phyloP scores from a whole-genome alignment of 2,888 invertebrate genomes.

The Thysanoteuthis rhombus region DNA sequence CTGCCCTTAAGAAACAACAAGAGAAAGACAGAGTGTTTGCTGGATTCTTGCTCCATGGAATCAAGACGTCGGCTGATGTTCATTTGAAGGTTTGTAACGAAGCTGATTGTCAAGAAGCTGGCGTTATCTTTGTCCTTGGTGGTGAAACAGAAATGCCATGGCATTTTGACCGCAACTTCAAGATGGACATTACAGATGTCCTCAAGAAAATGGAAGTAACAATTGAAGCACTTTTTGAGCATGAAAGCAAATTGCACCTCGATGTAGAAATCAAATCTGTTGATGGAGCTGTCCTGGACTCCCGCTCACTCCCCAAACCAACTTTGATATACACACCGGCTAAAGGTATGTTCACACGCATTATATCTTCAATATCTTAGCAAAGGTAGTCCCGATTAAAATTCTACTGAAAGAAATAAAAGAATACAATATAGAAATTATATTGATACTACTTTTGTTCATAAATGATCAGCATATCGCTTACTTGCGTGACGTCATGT shows the following conservation, averaged over 20 bases:
- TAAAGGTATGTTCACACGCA: conserved; percentile 35
- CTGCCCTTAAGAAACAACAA: neutral
- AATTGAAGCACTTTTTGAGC: conserved; percentile 35
- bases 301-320: neutral
- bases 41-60: conserved; percentile 29
- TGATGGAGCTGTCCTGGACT: conserved; percentile 28
- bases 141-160: conserved; percentile 42
- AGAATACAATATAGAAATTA: no score
- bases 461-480: no score
- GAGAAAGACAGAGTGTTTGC: conserved; percentile 29
- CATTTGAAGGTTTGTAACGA: conserved; percentile 28
- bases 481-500: no score
- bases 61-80: conserved; percentile 33
- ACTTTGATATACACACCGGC: conserved; percentile 34
- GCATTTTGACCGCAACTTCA: conserved; percentile 40
- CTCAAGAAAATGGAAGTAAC: conserved; percentile 32
- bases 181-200: conserved; percentile 39
- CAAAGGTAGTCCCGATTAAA: no score
- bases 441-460: no score
- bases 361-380: no score
- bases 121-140: conserved; percentile 42
- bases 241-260: conserved; percentile 35
- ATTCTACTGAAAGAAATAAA: no score
- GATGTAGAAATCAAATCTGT: conserved; percentile 36
- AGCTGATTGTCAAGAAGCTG: conserved; percentile 32